Evolutionary conservation across 2,113 vertebrate genomes (phyloP).

Genomic region (Lepidothrix coronata): DNA sequence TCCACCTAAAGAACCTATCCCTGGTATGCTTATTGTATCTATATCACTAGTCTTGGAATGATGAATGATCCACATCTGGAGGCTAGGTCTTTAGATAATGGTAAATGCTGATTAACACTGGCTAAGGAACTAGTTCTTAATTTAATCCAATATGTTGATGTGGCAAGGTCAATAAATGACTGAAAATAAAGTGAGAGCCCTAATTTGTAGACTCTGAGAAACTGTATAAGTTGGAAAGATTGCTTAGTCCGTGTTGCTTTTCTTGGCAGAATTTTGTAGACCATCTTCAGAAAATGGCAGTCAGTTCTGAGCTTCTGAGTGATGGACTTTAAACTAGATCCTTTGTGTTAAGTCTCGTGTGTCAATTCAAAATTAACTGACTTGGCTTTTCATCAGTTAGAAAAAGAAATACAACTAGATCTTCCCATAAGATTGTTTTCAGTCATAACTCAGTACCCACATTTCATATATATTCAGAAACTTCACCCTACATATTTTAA

Average conservation of each 20-base stretch:
- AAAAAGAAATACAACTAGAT: constrained; percentile 24
- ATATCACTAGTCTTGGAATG: background rate
- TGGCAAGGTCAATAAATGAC: background rate
- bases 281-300: constrained; percentile 53
- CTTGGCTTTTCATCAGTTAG: constrained; percentile 42
- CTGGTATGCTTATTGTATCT: background rate
- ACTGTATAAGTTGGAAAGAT: constrained; percentile 22
- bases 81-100: background rate
- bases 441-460: background rate
- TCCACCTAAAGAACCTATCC: constrained; percentile 3
- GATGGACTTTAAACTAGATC: constrained; percentile 42
- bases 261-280: constrained; percentile 47
- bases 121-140: background rate
- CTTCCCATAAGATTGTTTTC: constrained; percentile 36
- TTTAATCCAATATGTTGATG: constrained; percentile 10
- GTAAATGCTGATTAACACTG: constrained; percentile 10
- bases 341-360: constrained; percentile 21
- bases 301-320: constrained; percentile 39
- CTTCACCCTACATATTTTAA: background rate
- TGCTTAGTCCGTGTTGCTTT: background rate
- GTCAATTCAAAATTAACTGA: constrained; percentile 36
- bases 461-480: constrained; percentile 10
- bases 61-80: constrained; percentile 38
- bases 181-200: constrained; percentile 9
- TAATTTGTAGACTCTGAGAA: constrained; percentile 13